phyloP scores from a whole-genome alignment of 1,140 invertebrate species.

The Pygmarrhopalites habei region DNA sequence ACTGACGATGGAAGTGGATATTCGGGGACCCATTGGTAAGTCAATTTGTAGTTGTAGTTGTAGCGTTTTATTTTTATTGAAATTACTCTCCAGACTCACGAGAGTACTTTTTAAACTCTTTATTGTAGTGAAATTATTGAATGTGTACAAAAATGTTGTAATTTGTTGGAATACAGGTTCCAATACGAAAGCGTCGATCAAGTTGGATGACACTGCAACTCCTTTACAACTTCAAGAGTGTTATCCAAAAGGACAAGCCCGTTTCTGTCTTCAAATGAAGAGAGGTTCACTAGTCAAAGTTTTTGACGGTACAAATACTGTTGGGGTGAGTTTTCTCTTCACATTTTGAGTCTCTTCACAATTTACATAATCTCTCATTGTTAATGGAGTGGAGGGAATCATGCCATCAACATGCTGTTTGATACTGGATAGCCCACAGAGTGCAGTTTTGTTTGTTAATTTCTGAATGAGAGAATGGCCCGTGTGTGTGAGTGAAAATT shows the following conservation, averaged over 20 bases:
- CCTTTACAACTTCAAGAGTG: slow-evolving; percentile 83
- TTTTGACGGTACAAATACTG: slow-evolving; percentile 80
- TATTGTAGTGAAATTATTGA: no score
- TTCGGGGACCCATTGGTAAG: slow-evolving; percentile 43
- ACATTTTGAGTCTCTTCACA: slow-evolving; percentile 23
- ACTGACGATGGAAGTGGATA: slow-evolving; percentile 84
- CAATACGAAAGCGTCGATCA: slow-evolving; percentile 19
- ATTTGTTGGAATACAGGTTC: slow-evolving; percentile 15
- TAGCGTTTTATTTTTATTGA: no score
- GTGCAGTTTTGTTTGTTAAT: no score
- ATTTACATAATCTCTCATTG: no score
- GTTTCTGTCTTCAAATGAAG: slow-evolving; percentile 76
- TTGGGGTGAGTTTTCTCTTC: slow-evolving; percentile 54
- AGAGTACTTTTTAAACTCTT: no score
- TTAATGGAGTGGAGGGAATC: no score
- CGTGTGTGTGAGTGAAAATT: no score
- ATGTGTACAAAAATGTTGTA: background rate
- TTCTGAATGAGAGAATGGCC: no score
- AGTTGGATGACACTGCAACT: slow-evolving; percentile 73
- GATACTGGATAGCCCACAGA: no score
- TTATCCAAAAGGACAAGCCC: slow-evolving; percentile 77
- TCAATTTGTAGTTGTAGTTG: no score
- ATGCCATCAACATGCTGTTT: no score
- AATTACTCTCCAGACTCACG: no score
- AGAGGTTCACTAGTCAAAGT: slow-evolving; percentile 77